These are phyloP conservation scores for Rattus rattus DNA, from an alignment of 2,113 vertebrate species.

Conservation along the genomic window DNA sequence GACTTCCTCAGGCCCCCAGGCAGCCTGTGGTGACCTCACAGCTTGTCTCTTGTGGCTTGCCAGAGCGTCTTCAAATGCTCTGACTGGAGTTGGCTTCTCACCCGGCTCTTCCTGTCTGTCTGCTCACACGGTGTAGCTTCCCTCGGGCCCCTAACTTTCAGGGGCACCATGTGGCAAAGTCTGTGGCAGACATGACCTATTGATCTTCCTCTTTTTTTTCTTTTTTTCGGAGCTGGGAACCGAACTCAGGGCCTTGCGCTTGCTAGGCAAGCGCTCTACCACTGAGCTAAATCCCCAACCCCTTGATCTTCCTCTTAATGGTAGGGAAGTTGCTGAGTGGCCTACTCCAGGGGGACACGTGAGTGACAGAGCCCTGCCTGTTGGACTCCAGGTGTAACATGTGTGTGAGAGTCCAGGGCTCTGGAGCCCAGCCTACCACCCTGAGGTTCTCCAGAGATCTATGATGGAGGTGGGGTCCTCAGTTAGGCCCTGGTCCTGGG, in stretches of 20 bases:
- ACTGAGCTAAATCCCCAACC: too few species aligned
- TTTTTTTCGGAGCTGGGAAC: too few species aligned
- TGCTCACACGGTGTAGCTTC: neutral
- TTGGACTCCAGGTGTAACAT: neutral
- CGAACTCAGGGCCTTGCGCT: too few species aligned
- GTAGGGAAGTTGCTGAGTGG: neutral
- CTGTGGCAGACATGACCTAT: accelerated
- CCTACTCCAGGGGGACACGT: accelerated
- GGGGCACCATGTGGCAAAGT: accelerated
- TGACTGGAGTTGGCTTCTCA: neutral
- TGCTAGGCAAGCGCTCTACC: too few species aligned
- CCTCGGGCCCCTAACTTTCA: neutral
- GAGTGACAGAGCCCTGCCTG: neutral
- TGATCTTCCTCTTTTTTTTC: too few species aligned
- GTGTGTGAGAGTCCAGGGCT: accelerated
- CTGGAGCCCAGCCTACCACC: neutral
- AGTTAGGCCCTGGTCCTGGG: neutral
- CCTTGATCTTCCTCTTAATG: too few species aligned
- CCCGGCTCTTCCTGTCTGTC: neutral
- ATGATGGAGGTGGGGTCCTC: neutral
- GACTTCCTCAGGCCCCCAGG: neutral
- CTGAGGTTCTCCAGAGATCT: neutral
- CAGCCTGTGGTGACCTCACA: neutral
- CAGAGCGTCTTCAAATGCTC: accelerated
- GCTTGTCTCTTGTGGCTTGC: neutral